phyloP scores from a whole-genome alignment of 2,888 invertebrate species.

The Anorthoa munda region DNA sequence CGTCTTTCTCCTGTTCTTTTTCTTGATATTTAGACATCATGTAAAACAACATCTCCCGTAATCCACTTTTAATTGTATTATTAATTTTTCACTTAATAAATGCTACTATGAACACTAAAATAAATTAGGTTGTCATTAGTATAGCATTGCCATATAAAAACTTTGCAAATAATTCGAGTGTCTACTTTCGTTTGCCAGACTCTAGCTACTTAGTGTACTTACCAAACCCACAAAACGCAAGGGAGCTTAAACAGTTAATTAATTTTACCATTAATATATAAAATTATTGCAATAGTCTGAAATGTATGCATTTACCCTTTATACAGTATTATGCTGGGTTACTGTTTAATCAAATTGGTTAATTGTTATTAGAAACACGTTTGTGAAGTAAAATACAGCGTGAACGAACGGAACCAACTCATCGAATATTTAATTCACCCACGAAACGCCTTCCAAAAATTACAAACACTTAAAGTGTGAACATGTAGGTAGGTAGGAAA shows the following conservation, averaged over 20 bases:
- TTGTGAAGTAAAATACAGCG: conserved; percentile 5
- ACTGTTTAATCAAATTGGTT: conserved; percentile 3
- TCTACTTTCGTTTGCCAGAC: too few relatives aligned
- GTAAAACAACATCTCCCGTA: too few relatives aligned
- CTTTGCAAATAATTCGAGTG: too few relatives aligned
- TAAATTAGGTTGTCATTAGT: too few relatives aligned
- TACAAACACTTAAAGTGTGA: conserved; percentile 47
- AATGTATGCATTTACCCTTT: background rate
- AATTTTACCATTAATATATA: conserved; percentile 19
- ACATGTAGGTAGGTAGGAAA: conserved; percentile 53
- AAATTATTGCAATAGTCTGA: background rate
- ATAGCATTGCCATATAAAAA: too few relatives aligned
- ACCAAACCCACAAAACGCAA: conserved; percentile 10
- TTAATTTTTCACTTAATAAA: too few relatives aligned
- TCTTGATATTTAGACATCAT: too few relatives aligned
- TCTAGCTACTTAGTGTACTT: too few relatives aligned
- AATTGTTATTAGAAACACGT: conserved; percentile 42
- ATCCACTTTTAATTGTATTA: too few relatives aligned
- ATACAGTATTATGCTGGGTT: background rate
- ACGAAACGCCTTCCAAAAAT: conserved; percentile 50
- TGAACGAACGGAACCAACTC: conserved; percentile 30
- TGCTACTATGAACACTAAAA: too few relatives aligned
- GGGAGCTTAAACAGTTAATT: conserved; percentile 1
- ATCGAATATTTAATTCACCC: conserved; percentile 40
- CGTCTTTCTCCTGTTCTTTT: too few relatives aligned